Conservation (phyloP, 1,140 invertebrate species). For the Drosophila tani region DNA sequence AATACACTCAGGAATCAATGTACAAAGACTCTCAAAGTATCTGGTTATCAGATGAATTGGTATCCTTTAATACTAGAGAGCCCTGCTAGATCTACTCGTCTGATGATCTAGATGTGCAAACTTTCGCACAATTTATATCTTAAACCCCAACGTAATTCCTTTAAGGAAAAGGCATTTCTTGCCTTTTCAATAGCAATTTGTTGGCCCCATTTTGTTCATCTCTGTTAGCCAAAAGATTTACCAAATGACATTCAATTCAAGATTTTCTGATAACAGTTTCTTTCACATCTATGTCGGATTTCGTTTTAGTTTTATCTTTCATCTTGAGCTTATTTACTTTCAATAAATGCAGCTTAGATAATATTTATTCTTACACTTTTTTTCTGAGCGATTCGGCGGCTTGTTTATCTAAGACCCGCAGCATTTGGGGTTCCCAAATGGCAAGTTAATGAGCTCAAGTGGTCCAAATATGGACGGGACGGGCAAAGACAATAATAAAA, state of each 20-base stretch:
- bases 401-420: constrained; percentile 52
- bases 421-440: constrained; percentile 46
- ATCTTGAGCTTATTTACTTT: constrained; percentile 23
- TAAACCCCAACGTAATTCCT: constrained; percentile 1
- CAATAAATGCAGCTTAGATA: constrained; percentile 22
- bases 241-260: constrained; percentile 53
- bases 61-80: too few relatives aligned
- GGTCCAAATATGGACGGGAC: constrained; percentile 21
- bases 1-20: too few relatives aligned
- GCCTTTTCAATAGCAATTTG: constrained; percentile 45
- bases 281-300: neutral
- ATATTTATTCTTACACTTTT: constrained; percentile 10
- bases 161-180: constrained; percentile 10
- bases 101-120: too few relatives aligned
- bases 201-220: constrained; percentile 35
- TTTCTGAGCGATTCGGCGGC: neutral
- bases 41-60: too few relatives aligned
- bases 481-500: constrained; percentile 54
- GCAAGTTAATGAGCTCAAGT: constrained; percentile 75
- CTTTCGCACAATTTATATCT: constrained; percentile 4
- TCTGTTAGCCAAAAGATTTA: constrained; percentile 46
- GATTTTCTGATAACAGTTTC: constrained; percentile 25
- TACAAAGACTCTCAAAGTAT: too few relatives aligned
- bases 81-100: too few relatives aligned
- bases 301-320: constrained; percentile 20